Evolutionary conservation across 1,140 invertebrate species (phyloP), one percentile per base, ranked within the genome.

Genomic region (Halesus radiatus): DNA sequence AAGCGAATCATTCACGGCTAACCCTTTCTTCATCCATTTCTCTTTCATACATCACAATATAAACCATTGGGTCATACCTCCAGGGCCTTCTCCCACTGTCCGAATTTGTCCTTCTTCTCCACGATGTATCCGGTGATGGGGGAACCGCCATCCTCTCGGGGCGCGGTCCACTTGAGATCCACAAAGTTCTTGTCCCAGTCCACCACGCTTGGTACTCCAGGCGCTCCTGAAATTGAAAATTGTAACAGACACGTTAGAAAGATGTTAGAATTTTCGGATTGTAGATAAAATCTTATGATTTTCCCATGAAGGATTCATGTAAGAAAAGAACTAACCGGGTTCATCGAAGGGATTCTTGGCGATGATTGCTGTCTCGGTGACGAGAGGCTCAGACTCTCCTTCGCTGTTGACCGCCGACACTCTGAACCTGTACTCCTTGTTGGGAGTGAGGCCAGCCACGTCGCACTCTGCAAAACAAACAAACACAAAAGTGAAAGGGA

Each of bases 311-410:
- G 1, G 37, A 13, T 13, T 10, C 10, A 13, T 45, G 37, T 45
- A 45, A 45, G 37, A 45, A 45, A 13, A 10, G n/a, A 37, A 68
- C 87, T 85, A 56, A 78, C 96, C 96, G 79, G 98, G 98, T 88
- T 98, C 95, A 86, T 98, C 96, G 86, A 95, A 99, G 78, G 98
- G 97, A 95, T 99, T 98, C 90, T 99, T 99, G 20, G 98, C 98
- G 85, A 96, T 90, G 66, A 99, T 97, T 15, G 95, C 90, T 85
- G 95, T 92, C 45, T 96, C 94, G 0, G 96, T 94, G 82, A 94
- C 93, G n/a, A 99, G 90, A 18, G 98, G 97, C 84, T 97, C 96
- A 2, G 98, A 99, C 89, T 98, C 96, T 45, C 98, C 98, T 87
- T 99, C 97, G 8, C 95, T 91, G 89, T 99, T 99, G 13, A 99